Evolutionary conservation across 37 sponge, comb jelly and placozoan genomes (phyloP).

Genomic region (Bolinopsis microptera): DNA sequence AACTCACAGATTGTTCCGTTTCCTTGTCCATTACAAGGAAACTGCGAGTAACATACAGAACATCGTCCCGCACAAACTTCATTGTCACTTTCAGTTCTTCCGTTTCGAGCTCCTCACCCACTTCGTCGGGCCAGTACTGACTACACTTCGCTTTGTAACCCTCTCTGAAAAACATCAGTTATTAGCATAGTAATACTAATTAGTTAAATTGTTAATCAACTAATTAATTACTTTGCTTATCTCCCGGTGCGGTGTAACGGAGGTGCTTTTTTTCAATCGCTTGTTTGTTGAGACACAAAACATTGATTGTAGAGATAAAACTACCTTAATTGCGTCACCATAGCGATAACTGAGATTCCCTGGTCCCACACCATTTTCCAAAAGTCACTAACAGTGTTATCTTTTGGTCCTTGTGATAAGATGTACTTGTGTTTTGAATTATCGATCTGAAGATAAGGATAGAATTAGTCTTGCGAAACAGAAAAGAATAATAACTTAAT

Average conservation of each 20-base stretch:
- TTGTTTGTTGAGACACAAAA: no score
- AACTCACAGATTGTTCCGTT: conserved; percentile 48
- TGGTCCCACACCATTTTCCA: conserved; percentile 64
- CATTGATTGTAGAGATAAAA: no score
- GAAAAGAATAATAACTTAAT: no score
- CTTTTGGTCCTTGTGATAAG: conserved; percentile 49
- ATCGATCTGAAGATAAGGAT: background rate
- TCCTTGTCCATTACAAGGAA: background rate
- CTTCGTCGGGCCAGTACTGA: conserved; percentile 59
- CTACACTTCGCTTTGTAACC: conserved; percentile 62
- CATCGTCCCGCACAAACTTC: conserved; percentile 38
- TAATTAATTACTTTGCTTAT: no score
- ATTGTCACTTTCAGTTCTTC: conserved; percentile 25
- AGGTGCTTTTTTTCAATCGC: no score
- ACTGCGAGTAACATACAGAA: conserved; percentile 11
- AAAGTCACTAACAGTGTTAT: conserved; percentile 34
- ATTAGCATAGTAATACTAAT: no score
- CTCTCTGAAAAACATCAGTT: conserved; percentile 56
- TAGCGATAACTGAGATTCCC: conserved; percentile 26
- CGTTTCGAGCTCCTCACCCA: background rate
- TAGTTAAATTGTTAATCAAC: no score
- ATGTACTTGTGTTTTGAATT: background rate
- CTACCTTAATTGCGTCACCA: conserved; percentile 51
- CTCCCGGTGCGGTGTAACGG: no score
- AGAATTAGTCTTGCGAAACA: no score